Conservation (phyloP, 2,888 invertebrate species). For the Dolomedes plantarius region DNA sequence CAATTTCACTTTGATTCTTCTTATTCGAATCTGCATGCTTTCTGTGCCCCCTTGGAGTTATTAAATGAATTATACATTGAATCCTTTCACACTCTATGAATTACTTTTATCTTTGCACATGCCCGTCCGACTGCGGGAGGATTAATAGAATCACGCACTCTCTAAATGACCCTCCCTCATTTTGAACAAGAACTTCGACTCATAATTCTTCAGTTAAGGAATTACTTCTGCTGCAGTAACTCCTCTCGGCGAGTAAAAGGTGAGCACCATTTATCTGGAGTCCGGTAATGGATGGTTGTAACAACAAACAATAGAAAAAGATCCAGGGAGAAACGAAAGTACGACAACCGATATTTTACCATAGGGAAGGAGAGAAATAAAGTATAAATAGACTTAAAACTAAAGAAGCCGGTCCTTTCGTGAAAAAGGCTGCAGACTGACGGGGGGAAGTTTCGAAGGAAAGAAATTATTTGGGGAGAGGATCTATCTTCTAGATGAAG, state of each 20-base stretch:
- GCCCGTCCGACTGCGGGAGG: background rate
- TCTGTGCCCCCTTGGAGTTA: no score
- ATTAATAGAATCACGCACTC: conserved; percentile 13
- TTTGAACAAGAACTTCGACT: conserved; percentile 9
- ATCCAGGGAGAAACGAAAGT: conserved; percentile 49
- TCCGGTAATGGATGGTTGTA: conserved; percentile 46
- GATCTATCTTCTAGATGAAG: background rate
- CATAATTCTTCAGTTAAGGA: conserved; percentile 25
- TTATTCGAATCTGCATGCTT: no score
- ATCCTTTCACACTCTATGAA: no score
- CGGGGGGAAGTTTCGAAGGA: background rate
- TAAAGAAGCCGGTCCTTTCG: background rate
- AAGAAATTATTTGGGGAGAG: background rate
- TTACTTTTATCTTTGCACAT: background rate
- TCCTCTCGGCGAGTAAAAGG: conserved; percentile 12
- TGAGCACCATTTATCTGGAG: conserved; percentile 41
- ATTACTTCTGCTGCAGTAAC: conserved; percentile 19
- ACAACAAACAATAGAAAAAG: conserved; percentile 56
- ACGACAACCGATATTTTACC: conserved; percentile 59
- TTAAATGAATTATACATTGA: no score
- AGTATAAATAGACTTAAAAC: conserved; percentile 9
- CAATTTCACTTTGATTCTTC: no score
- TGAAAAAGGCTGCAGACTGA: background rate
- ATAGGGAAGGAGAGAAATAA: conserved; percentile 27
- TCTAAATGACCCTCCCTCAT: background rate